A percentile compares a stretch with the other conserved stretches of the same genome.
Conservation (phyloP, 2,113 vertebrate species). For the Cygnus atratus region DNA sequence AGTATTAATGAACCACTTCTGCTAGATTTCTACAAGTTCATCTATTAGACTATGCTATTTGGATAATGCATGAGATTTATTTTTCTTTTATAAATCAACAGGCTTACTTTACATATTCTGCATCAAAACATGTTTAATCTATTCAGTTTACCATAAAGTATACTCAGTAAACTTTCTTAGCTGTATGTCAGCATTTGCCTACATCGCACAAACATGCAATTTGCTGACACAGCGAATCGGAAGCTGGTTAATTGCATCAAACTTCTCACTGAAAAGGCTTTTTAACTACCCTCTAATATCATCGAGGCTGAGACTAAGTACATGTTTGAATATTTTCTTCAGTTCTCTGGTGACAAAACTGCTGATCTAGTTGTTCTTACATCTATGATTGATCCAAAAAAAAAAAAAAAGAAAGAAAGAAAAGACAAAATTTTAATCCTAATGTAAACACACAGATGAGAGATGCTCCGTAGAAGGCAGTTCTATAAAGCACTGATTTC, state of each 20-base stretch:
- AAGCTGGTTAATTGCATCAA: slow-evolving; percentile 74
- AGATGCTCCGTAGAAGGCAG: slow-evolving; percentile 46
- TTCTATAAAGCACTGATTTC: slow-evolving; percentile 62
- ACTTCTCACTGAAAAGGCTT: slow-evolving; percentile 71
- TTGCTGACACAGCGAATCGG: slow-evolving; percentile 66
- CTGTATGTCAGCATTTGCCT: slow-evolving; percentile 61
- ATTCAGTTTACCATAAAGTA: background rate
- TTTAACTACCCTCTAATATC: slow-evolving; percentile 62
- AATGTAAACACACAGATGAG: slow-evolving; percentile 72
- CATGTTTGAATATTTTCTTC: slow-evolving; percentile 59
- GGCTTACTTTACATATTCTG: background rate
- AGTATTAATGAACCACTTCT: background rate
- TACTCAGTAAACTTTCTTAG: slow-evolving; percentile 47
- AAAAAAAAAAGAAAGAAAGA: background rate
- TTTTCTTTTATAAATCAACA: background rate
- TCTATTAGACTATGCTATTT: background rate
- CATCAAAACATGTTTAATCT: slow-evolving; percentile 29
- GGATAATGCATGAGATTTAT: background rate
- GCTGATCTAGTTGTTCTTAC: slow-evolving; percentile 69
- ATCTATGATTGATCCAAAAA: slow-evolving; percentile 46
- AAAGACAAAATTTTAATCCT: slow-evolving; percentile 63
- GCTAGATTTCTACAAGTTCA: background rate
- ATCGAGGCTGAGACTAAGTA: slow-evolving; percentile 56
- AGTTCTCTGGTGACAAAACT: slow-evolving; percentile 63
- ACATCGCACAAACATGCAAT: slow-evolving; percentile 35